Conservation (phyloP, 2,113 vertebrate species). For the Erinaceus europaeus region DNA sequence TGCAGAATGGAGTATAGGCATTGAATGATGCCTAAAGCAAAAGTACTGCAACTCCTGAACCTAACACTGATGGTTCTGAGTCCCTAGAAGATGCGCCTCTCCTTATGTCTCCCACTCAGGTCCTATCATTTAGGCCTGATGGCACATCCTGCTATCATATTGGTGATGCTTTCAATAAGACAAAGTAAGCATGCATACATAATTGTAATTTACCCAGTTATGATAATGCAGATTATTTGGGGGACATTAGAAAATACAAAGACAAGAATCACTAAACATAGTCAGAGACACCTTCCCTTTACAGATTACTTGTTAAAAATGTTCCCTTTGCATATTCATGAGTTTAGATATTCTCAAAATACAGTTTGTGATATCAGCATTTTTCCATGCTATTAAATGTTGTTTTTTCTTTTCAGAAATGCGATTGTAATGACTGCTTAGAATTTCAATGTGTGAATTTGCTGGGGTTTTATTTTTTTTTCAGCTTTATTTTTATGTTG, state of each 20-base stretch:
- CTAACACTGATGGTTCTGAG: not conserved
- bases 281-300: not conserved
- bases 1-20: not conserved
- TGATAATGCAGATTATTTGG: not conserved
- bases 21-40: not conserved
- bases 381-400: not conserved
- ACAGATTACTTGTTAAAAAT: not conserved
- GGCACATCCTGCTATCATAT: too few relatives aligned
- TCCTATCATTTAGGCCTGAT: not conserved
- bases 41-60: not conserved
- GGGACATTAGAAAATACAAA: not conserved
- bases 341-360: not conserved
- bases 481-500: not conserved
- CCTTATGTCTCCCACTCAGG: not conserved
- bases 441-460: not conserved
- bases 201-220: not conserved
- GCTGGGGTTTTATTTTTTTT: too few relatives aligned
- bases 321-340: not conserved
- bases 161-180: not conserved
- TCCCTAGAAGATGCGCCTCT: not conserved
- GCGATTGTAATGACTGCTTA: not conserved
- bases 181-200: not conserved
- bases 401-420: not conserved
- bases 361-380: not conserved
- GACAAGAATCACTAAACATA: not conserved